Conservation (phyloP, 2,797 vertebrate species). For the Macroramphosus scolopax region DNA sequence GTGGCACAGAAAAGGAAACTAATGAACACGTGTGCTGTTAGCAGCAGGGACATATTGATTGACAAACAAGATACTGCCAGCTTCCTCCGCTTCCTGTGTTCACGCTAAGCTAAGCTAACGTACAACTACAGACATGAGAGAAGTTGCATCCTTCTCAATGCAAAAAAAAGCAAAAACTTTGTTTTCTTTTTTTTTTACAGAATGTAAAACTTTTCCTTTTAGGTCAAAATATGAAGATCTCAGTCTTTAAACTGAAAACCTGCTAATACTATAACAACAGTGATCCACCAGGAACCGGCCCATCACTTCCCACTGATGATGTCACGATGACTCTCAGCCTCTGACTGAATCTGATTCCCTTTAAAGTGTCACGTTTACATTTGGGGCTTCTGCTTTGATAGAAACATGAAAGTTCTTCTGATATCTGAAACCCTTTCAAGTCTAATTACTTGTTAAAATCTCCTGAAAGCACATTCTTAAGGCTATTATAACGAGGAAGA, state of each 20-base stretch:
- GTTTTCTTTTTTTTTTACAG: background rate
- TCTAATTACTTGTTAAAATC: conserved; percentile 27
- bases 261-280: conserved; percentile 1
- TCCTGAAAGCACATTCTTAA: conserved; percentile 56
- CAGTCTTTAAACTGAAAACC: conserved; percentile 12
- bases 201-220: conserved; percentile 1
- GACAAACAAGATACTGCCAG: no score
- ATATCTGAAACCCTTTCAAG: conserved; percentile 37
- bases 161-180: no score
- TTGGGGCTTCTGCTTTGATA: conserved; percentile 35
- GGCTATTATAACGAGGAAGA: conserved; percentile 79
- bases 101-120: background rate
- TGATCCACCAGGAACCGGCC: conserved; percentile 3
- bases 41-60: no score
- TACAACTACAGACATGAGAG: no score
- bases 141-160: no score
- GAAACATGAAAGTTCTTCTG: conserved; percentile 3
- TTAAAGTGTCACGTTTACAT: conserved; percentile 31
- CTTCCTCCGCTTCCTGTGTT: background rate
- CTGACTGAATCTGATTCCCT: conserved; percentile 36
- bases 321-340: no score
- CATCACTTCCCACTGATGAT: no score
- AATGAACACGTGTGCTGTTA: no score
- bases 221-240: conserved; percentile 6
- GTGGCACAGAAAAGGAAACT: no score